Conservation (phyloP, 1,140 invertebrate species). For the Apis laboriosa region DNA sequence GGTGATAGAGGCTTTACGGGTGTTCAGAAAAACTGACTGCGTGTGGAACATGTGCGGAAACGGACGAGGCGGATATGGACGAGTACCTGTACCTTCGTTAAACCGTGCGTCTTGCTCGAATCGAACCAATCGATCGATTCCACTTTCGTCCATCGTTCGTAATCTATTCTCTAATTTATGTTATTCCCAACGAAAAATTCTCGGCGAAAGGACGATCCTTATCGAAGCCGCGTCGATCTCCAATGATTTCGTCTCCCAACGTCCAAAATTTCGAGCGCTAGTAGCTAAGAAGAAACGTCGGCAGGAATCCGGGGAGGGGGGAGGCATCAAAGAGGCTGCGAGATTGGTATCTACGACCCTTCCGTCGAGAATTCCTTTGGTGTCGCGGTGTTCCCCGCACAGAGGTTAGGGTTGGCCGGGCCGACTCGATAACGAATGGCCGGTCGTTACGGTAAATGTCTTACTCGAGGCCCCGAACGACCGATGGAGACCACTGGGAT, state of each 20-base stretch:
- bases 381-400: slow-evolving; percentile 37
- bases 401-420: slow-evolving; percentile 56
- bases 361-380: slow-evolving; percentile 51
- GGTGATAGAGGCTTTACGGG: slow-evolving; percentile 65
- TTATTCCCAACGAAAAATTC: no score
- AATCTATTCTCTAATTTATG: no score
- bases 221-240: background rate
- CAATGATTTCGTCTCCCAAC: accelerated
- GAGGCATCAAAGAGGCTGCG: background rate
- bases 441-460: slow-evolving; percentile 71
- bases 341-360: slow-evolving; percentile 41
- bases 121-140: no score
- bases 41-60: slow-evolving; percentile 50
- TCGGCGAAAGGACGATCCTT: no score
- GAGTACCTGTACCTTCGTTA: slow-evolving; percentile 14
- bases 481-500: slow-evolving; percentile 70
- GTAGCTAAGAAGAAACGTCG: background rate
- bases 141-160: no score
- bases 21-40: slow-evolving; percentile 60
- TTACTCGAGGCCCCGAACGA: slow-evolving; percentile 64
- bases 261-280: no score
- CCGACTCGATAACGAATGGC: slow-evolving; percentile 66
- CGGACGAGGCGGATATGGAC: slow-evolving; percentile 40
- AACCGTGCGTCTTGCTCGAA: background rate
- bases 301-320: background rate